phyloP scores from a whole-genome alignment of 2,113 vertebrate species.

The Phyllostomus hastatus region DNA sequence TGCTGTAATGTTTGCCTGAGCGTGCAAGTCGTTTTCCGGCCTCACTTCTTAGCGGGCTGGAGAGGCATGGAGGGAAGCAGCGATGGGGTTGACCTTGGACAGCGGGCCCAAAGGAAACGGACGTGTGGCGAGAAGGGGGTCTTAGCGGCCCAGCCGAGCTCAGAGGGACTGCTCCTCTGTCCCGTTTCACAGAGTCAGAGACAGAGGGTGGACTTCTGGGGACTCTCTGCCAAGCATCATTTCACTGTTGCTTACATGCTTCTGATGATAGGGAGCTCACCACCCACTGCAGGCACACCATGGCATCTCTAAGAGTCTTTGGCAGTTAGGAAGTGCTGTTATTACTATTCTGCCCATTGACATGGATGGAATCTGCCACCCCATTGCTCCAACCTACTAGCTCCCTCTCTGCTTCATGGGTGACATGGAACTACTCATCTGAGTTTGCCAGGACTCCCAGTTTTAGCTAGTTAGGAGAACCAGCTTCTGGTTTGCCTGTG shows the following conservation, averaged over 20 bases:
- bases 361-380: neutral
- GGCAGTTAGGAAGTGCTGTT: neutral
- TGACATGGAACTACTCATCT: neutral
- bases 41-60: slow-evolving; percentile 45
- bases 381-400: neutral
- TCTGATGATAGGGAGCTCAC: neutral
- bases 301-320: neutral
- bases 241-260: neutral
- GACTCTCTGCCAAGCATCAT: neutral
- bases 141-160: neutral
- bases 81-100: neutral
- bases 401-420: neutral
- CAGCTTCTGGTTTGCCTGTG: neutral
- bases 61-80: neutral
- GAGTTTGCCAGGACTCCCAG: neutral
- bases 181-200: neutral
- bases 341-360: too few species aligned
- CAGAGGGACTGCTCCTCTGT: neutral
- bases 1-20: neutral
- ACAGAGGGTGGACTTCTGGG: neutral
- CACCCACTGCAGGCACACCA: rapidly evolving
- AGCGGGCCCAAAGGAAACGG: neutral
- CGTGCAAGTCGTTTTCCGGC: neutral
- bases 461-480: neutral
- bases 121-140: rapidly evolving